phyloP scores from a whole-genome alignment of 2,113 vertebrate genomes.

The Sterrhoptilus dennistouni region DNA sequence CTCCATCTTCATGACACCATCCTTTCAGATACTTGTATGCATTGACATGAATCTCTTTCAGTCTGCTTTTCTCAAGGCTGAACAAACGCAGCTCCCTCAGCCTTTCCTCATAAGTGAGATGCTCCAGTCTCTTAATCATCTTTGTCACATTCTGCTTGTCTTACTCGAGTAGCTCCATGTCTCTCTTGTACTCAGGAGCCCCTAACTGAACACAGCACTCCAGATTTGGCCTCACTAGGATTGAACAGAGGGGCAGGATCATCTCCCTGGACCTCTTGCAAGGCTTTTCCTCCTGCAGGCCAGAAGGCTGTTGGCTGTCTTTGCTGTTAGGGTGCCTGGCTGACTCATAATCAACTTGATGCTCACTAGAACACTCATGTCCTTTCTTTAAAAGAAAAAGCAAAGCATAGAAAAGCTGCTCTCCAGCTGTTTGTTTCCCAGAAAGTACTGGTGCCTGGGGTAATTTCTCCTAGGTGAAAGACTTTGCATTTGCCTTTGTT shows the following conservation, averaged over 20 bases:
- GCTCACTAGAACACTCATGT: neutral
- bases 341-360: neutral
- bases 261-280: neutral
- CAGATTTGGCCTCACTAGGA: neutral
- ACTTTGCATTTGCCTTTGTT: neutral
- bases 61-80: neutral
- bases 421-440: neutral
- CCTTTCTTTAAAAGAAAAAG: neutral
- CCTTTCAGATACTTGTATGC: neutral
- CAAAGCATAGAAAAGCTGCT: neutral
- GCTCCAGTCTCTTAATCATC: neutral
- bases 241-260: neutral
- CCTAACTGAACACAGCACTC: neutral
- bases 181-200: neutral
- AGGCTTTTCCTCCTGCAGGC: neutral
- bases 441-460: neutral
- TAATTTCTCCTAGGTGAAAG: neutral
- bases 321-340: neutral
- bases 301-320: neutral
- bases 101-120: neutral
- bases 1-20: fast-evolving
- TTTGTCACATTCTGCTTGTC: fast-evolving
- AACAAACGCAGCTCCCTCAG: neutral
- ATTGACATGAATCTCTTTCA: neutral
- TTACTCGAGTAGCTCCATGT: neutral